These are phyloP conservation scores for Adineta ricciae DNA, from an alignment of 2,888 invertebrate species.

Conservation along the genomic window DNA sequence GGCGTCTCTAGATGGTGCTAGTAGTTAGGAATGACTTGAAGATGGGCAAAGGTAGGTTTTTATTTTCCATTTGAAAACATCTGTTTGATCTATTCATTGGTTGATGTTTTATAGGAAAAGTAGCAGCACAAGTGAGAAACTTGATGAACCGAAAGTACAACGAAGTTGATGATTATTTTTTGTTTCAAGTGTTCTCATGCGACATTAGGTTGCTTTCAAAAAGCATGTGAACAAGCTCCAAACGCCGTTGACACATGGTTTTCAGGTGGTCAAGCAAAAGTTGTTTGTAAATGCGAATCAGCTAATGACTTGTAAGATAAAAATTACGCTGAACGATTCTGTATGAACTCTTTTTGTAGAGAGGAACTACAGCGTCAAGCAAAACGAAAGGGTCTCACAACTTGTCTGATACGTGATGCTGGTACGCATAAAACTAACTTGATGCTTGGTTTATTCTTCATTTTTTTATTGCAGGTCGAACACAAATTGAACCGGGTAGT, in stretches of 20 bases:
- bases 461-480: conserved; percentile 58
- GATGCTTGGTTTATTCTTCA: neutral
- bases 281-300: conserved; percentile 69
- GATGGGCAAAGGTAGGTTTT: conserved; percentile 67
- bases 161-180: conserved; percentile 27
- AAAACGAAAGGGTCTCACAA: conserved; percentile 61
- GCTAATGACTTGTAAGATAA: conserved; percentile 59
- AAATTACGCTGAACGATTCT: neutral
- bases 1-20: conserved; percentile 63
- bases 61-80: too few relatives aligned
- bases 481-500: conserved; percentile 77
- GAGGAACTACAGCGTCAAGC: conserved; percentile 63
- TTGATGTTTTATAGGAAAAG: conserved; percentile 57
- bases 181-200: conserved; percentile 69
- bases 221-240: conserved; percentile 59
- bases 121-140: conserved; percentile 64
- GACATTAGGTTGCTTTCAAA: conserved; percentile 74
- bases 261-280: conserved; percentile 70
- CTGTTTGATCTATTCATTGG: too few relatives aligned
- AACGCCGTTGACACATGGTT: conserved; percentile 62
- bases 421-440: neutral
- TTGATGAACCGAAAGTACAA: neutral
- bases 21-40: conserved; percentile 77
- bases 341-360: conserved; percentile 37
- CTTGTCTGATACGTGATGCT: conserved; percentile 69